Conservation (phyloP, 1,140 invertebrate genomes). For the Monomorium pharaonis region DNA sequence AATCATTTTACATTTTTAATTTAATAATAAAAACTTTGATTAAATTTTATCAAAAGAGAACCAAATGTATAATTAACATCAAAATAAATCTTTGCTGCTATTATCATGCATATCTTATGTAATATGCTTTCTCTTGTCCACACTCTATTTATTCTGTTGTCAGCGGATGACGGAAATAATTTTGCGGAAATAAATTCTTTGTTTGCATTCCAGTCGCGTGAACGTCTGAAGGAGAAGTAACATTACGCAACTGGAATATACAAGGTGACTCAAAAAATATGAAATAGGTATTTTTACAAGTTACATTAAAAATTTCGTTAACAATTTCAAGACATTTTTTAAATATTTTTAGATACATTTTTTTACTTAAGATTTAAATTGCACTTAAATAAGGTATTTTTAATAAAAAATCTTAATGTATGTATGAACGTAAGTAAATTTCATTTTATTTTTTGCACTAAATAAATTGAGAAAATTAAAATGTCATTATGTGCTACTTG, state of each 20-base stretch:
- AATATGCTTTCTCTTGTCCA: neutral
- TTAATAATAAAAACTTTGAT: neutral
- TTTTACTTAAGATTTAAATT: neutral
- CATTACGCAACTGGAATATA: neutral
- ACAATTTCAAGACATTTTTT: neutral
- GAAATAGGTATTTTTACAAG: neutral
- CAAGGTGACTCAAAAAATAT: neutral
- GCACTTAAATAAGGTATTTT: neutral
- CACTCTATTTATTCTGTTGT: conserved; percentile 22
- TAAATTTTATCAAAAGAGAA: conserved; percentile 3
- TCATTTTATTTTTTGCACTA: neutral
- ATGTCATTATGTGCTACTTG: neutral
- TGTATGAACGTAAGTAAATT: neutral
- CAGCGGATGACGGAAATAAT: conserved; percentile 29
- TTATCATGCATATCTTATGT: neutral
- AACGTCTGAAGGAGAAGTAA: conserved; percentile 10
- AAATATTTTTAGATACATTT: neutral
- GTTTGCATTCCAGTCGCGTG: conserved; percentile 29
- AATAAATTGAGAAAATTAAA: neutral
- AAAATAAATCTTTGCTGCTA: conserved; percentile 9
- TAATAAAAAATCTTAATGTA: neutral
- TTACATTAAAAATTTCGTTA: neutral
- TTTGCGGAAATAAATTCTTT: conserved; percentile 42
- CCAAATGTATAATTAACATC: conserved; percentile 4
- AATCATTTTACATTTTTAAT: neutral